These are phyloP conservation scores for Enteromius radiatus DNA, from an alignment of 2,797 vertebrate species.

Conservation along the genomic window DNA sequence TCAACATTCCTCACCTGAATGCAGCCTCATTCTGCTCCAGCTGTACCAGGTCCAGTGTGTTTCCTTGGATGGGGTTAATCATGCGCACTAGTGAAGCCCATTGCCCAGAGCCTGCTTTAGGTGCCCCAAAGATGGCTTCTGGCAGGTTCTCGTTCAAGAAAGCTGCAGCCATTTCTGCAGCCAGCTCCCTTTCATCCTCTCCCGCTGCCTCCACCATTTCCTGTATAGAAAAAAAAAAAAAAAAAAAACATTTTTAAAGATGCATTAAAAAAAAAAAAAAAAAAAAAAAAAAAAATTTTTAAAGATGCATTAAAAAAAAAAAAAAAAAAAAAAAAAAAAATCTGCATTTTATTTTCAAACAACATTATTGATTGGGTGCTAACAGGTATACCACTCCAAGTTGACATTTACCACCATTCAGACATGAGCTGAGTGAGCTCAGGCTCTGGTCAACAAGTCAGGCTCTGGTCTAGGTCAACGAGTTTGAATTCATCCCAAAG, in stretches of 20 bases:
- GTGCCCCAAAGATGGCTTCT: constrained; percentile 94
- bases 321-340: background rate
- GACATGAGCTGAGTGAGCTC: background rate
- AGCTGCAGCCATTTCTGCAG: constrained; percentile 97
- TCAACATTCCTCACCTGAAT: constrained; percentile 86
- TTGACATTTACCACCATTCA: background rate
- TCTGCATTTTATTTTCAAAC: background rate
- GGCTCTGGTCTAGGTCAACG: background rate
- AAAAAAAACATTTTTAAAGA: too few species aligned
- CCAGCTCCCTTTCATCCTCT: constrained; percentile 94
- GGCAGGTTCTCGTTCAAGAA: constrained; percentile 98
- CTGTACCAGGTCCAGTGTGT: constrained; percentile 92
- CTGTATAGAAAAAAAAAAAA: constrained; percentile 69
- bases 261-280: too few species aligned
- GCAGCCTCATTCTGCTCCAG: constrained; percentile 98
- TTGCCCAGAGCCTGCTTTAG: constrained; percentile 95
- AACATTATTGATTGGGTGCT: background rate
- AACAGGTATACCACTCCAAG: background rate
- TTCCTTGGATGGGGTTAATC: constrained; percentile 95
- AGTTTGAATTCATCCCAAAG: constrained; percentile 7
- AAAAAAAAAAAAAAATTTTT: too few species aligned
- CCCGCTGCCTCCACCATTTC: constrained; percentile 99
- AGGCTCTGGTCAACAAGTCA: background rate
- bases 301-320: too few species aligned
- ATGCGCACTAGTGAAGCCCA: constrained; percentile 97